Conservation (phyloP, 2,888 invertebrate genomes). For the Nephrotoma flavescens region DNA sequence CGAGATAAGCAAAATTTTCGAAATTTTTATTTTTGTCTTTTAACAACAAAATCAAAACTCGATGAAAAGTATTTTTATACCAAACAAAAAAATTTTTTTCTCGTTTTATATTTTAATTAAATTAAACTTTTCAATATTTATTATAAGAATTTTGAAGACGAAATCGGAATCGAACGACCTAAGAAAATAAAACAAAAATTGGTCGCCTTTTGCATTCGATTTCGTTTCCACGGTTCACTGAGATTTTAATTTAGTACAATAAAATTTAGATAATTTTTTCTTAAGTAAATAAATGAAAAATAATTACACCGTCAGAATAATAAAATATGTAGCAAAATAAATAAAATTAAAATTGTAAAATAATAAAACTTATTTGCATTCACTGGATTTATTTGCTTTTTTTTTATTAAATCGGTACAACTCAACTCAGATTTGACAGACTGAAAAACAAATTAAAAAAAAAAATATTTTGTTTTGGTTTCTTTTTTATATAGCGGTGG, state of each 20-base stretch:
- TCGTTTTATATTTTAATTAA: not conserved
- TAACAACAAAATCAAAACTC: not conserved
- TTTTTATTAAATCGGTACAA: not conserved
- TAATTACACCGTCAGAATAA: not conserved
- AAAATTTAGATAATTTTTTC: not conserved
- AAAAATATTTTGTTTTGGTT: not conserved
- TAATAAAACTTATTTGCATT: not conserved
- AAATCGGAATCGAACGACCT: not conserved
- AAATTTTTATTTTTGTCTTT: not conserved
- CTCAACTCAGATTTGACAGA: not conserved
- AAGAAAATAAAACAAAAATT: not conserved
- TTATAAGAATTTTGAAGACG: not conserved
- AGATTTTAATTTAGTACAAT: not conserved
- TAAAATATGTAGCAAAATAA: not conserved
- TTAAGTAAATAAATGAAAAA: not conserved
- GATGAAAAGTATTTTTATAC: not conserved
- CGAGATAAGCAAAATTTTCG: not conserved
- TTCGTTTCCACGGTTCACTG: not conserved
- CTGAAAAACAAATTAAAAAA: not conserved
- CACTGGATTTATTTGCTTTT: not conserved
- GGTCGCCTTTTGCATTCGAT: not conserved
- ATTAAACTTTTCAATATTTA: not conserved
- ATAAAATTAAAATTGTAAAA: not conserved
- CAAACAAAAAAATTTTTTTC: not conserved
- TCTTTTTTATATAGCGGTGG: not conserved